phyloP scores from a whole-genome alignment of 2,888 invertebrate genomes.

The Rugalucina vietnamica region DNA sequence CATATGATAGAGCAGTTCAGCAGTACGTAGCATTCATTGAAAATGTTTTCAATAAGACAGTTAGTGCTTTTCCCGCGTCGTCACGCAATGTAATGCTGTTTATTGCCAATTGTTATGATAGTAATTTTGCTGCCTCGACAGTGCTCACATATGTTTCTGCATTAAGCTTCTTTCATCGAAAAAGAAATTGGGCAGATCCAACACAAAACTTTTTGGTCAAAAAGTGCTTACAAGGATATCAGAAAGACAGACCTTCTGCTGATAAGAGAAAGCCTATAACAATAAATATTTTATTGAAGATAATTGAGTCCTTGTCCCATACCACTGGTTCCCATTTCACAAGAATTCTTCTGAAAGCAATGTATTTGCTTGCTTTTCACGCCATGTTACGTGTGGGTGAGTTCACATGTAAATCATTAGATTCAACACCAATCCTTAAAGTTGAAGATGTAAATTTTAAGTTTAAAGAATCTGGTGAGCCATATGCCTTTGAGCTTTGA shows the following conservation, averaged over 20 bases:
- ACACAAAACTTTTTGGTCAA: background rate
- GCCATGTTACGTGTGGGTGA: slow-evolving; percentile 6
- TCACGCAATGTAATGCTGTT: background rate
- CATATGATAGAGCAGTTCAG: slow-evolving; percentile 2
- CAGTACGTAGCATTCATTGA: background rate
- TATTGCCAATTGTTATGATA: background rate
- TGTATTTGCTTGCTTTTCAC: slow-evolving; percentile 15
- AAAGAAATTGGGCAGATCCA: background rate
- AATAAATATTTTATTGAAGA: background rate
- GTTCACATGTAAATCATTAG: background rate
- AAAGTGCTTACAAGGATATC: slow-evolving; percentile 10
- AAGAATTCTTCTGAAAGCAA: background rate
- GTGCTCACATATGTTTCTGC: slow-evolving; percentile 10
- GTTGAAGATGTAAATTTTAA: background rate
- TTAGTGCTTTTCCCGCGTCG: background rate
- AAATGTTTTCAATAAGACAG: background rate
- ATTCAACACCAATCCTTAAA: background rate
- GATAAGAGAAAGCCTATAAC: background rate
- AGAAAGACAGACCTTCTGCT: background rate
- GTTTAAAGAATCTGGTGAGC: background rate
- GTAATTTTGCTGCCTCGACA: background rate
- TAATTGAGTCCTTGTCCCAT: background rate
- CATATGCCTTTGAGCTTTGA: background rate
- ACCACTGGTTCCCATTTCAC: background rate
- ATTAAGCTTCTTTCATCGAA: background rate